phyloP scores from a whole-genome alignment of 92 coral and sea anemone genomes.

The Heliopora coerulea region DNA sequence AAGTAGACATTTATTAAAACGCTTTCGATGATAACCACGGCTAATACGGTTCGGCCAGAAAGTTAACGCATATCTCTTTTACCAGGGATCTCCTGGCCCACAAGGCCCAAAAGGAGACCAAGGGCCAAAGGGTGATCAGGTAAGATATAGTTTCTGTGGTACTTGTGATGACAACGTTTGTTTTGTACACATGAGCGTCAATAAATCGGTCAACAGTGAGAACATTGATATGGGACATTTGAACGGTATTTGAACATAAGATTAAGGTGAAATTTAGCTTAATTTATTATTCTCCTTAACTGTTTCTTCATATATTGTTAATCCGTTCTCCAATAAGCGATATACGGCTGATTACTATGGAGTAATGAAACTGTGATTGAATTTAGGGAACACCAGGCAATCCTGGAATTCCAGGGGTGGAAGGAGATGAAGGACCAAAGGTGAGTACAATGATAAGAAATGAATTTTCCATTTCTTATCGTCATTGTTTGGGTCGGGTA shows the following conservation, averaged over 20 bases:
- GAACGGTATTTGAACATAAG: no score
- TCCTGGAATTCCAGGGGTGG: slow-evolving; percentile 66
- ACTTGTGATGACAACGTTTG: no score
- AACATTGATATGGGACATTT: no score
- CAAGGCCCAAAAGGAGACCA: slow-evolving; percentile 92
- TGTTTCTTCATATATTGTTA: no score
- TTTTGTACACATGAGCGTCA: no score
- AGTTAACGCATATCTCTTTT: background rate
- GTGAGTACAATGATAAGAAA: slow-evolving; percentile 22
- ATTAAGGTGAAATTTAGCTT: no score
- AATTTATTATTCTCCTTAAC: no score
- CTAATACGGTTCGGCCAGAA: background rate
- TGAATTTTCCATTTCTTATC: background rate
- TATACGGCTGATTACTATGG: background rate
- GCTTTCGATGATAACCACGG: no score
- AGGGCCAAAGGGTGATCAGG: slow-evolving; percentile 63
- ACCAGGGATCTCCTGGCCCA: slow-evolving; percentile 71
- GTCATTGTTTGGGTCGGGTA: no score
- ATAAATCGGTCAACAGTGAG: no score
- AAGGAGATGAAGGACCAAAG: slow-evolving; percentile 79
- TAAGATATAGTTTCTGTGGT: background rate
- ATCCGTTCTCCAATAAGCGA: no score
- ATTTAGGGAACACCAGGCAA: slow-evolving; percentile 65
- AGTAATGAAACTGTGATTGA: background rate
- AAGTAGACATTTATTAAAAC: background rate